Evolutionary conservation across 2,797 vertebrate species (phyloP), one percentile per base, ranked within the genome.

Genomic region (Macrochelys suwanniensis): DNA sequence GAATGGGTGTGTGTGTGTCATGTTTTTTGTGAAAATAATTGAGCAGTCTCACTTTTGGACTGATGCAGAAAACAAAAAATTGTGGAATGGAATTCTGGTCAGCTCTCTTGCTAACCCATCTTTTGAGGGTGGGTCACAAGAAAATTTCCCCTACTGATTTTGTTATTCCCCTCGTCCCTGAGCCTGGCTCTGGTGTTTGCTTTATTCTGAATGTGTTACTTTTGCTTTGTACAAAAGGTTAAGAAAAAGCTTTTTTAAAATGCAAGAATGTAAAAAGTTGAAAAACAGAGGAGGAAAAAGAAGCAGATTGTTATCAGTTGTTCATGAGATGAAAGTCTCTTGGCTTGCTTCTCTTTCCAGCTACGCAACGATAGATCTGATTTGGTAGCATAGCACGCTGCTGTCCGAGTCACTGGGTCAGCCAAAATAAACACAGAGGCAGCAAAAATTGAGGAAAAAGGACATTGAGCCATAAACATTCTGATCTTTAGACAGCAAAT

Each of bases 351-450:
- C 57, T 90, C 47, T 90, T 86, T 54, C 53, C 0, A 1, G 76
- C 15, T 85, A 80, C 6, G 23, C 0, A 84, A 65, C 54, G 77
- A 54, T 80, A 50, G 12, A 77, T 33, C 50, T 89, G 15, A 71
- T 26, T 0, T 7, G 54, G 86, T 54, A 93, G 47, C 51, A 92
- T 90, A 80, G 85, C 49, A 83, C 31, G 47, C 80, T 92, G 59
- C 57, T 76, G 50, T 28, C 53, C 19, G 13, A 94, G 78, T 33
- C 84, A 84, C 78, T 23, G 78, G 79, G 80, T 82, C 61, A 96
- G 84, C 51, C 92, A 92, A 95, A 97, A 85, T 21, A 96, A 94
- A 92, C 71, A 85, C 1, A 87, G 61, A 89, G 42, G 51, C 5
- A 85, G 61, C 28, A 17, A 85, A 92, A 96, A 53, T 3, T 2